Evolutionary conservation across 2,888 invertebrate species (phyloP).

Genomic region (Odontocerum albicorne): DNA sequence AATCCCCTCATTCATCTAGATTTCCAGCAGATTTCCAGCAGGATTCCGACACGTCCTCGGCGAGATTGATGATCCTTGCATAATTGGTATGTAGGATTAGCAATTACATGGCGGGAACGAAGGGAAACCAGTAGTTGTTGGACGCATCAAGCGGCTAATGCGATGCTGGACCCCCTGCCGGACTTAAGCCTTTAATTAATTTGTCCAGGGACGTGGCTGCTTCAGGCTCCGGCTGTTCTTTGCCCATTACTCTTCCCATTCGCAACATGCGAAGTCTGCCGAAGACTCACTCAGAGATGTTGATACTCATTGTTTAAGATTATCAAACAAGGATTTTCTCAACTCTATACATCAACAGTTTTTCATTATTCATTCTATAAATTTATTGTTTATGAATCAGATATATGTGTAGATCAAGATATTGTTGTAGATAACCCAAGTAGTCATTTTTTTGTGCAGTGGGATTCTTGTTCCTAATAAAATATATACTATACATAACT

Average conservation of each 20-base stretch:
- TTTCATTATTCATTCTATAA: too few species aligned
- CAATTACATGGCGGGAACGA: constrained; percentile 10
- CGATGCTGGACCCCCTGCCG: constrained; percentile 15
- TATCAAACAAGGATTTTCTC: too few species aligned
- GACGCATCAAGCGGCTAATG: constrained; percentile 3
- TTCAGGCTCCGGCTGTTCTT: constrained; percentile 11
- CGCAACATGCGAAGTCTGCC: constrained; percentile 1
- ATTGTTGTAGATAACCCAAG: too few species aligned
- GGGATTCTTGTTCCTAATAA: too few species aligned
- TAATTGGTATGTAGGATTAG: constrained; percentile 18
- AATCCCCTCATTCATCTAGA: too few species aligned
- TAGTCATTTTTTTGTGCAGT: too few species aligned
- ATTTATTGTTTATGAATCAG: too few species aligned
- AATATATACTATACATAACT: too few species aligned
- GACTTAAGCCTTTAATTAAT: constrained; percentile 24
- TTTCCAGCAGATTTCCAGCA: constrained; percentile 11
- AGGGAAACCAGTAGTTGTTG: background rate
- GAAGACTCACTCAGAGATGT: background rate
- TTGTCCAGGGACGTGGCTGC: constrained; percentile 20
- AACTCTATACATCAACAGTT: too few species aligned
- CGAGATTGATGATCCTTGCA: constrained; percentile 18
- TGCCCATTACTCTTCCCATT: constrained; percentile 1
- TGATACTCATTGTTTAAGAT: background rate
- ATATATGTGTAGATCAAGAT: too few species aligned
- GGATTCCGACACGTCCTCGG: constrained; percentile 20